Percentiles rank a stretch among this genome's conserved stretches.
Evolutionary conservation across 1,140 invertebrate species (phyloP).

Genomic region (Ceratitis capitata): DNA sequence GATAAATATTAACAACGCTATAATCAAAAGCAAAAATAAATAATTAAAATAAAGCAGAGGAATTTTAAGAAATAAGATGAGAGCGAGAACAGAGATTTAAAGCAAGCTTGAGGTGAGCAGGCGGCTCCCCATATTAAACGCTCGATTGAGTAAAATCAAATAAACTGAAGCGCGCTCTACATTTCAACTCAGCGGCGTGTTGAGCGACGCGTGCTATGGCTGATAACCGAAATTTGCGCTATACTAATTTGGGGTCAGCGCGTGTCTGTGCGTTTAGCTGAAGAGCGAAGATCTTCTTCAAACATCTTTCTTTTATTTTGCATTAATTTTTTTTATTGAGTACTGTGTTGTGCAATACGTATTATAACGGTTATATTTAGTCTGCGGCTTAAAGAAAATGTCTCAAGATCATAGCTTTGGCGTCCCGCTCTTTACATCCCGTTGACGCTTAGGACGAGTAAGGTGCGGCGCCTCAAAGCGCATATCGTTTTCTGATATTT

Average conservation of each 20-base stretch:
- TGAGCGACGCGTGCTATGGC: neutral
- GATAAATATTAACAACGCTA: neutral
- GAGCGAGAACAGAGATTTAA: neutral
- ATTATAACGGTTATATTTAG: neutral
- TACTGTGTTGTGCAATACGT: neutral
- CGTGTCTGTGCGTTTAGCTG: neutral
- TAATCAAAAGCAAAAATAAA: neutral
- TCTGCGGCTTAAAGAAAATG: conserved; percentile 11
- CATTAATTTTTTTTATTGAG: too few species aligned
- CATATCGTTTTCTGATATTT: neutral
- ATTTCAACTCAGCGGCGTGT: too few species aligned
- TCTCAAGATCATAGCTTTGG: neutral
- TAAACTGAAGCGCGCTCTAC: neutral
- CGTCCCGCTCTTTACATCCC: neutral
- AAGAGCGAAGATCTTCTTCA: too few species aligned
- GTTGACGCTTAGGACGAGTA: neutral
- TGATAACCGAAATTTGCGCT: neutral
- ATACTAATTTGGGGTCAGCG: neutral
- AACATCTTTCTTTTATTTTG: neutral
- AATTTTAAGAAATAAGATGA: neutral
- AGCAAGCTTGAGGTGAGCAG: neutral
- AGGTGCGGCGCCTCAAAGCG: conserved; percentile 19
- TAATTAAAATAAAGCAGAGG: too few species aligned
- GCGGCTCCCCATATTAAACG: neutral
- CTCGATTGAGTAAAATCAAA: neutral